Base-by-base conservation (phyloP, 2,113 vertebrate species). In the Copsychus sechellarum region DNA sequence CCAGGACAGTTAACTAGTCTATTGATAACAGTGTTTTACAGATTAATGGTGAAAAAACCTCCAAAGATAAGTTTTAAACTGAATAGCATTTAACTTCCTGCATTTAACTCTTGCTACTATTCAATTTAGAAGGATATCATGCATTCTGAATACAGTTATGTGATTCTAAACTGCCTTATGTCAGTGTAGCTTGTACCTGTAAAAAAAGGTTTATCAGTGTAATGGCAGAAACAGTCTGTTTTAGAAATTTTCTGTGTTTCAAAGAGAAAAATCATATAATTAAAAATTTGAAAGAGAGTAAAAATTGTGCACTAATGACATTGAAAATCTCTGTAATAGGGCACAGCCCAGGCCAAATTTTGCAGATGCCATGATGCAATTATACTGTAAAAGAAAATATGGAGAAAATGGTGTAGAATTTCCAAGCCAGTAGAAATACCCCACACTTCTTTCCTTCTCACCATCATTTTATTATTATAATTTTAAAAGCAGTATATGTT, bases 1-100 rank as follows among this genome's bases (percentile, higher is more conserved):
- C 43, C 40, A 73, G 71, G 8, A 60, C 20, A 36, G 23, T 69
- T 76, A 58, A 56, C 25, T n/a, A 54, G 8, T 31, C 7, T 34
- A n/a, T 34, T 48, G 42, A 19, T 61, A 86, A 57, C 14, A 33
- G 7, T 34, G 6, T 34, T 62, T 45, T 58, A 60, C 20, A 60
- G 51, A 48, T 79, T 72, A 40, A 57, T 0, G 1, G 3, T 38
- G 26, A 12, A 53, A 70, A 34, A 62, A 11, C 0, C 0, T 4
- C 12, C 10, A 26, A 73, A 82, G 25, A 25, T 19, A 57, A 34
- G 6, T 56, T 90, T 77, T 43, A 61, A 80, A 77, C 20, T 40
- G 22, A 86, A 51, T 60, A 21, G 43, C 43, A 34, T 0, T 83
- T 73, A 53, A 34, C 11, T 66, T 81, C 14, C 7, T 62, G 8